phyloP scores from a whole-genome alignment of 2,113 vertebrate species.

The Syngnathus floridae region DNA sequence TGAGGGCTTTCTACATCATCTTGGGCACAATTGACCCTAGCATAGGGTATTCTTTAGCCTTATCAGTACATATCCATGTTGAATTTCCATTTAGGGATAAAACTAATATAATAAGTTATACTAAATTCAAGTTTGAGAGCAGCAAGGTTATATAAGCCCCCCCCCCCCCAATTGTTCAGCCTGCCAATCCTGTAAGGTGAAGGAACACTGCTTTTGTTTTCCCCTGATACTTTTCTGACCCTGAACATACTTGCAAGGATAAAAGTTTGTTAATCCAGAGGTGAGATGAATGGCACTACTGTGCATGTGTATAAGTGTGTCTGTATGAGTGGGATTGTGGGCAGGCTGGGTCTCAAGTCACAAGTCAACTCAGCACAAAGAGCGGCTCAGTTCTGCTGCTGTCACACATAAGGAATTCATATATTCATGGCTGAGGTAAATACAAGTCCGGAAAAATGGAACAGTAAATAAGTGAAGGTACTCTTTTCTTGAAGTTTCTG shows the following conservation, averaged over 20 bases:
- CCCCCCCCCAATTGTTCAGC: not conserved
- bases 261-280: conserved; percentile 58
- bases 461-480: not conserved
- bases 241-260: conserved; percentile 56
- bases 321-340: conserved; percentile 31
- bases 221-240: conserved; percentile 23
- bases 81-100: not conserved
- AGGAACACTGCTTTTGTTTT: not conserved
- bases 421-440: conserved; percentile 17
- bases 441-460: conserved; percentile 1
- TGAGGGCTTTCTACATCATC: not conserved
- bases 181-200: not conserved
- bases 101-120: not conserved
- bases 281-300: conserved; percentile 65
- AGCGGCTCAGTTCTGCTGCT: conserved; percentile 49
- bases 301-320: conserved; percentile 32
- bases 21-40: not conserved
- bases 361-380: conserved; percentile 47
- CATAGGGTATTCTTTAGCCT: not conserved
- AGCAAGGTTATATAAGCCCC: not conserved
- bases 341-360: conserved; percentile 23
- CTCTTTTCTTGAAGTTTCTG: not conserved
- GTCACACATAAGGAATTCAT: conserved; percentile 31
- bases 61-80: not conserved
- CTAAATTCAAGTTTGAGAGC: not conserved